phyloP scores from a whole-genome alignment of 2,797 vertebrate genomes.

The Rhabdophis nuchalis region DNA sequence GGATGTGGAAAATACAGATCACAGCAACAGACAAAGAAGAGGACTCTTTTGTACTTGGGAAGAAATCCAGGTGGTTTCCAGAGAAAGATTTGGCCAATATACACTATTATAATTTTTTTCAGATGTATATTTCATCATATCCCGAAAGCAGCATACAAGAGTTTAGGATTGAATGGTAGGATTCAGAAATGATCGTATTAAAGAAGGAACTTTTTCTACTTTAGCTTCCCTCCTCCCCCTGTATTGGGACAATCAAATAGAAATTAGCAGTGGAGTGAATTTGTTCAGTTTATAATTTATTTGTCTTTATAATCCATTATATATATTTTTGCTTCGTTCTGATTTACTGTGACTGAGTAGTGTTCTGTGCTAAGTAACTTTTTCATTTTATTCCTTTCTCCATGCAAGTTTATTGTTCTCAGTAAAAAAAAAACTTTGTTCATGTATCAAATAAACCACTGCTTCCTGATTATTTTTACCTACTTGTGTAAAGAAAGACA shows the following conservation, averaged over 20 bases:
- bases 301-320: not conserved
- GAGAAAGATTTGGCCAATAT: conserved; percentile 14
- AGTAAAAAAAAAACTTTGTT: not conserved
- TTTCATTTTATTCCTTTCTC: not conserved
- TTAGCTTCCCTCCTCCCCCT: not conserved
- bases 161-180: not conserved
- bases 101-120: conserved; percentile 24
- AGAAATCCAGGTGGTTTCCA: conserved; percentile 28
- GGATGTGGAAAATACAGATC: conserved; percentile 11
- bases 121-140: conserved; percentile 9
- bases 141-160: not conserved
- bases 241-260: not conserved
- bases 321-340: not conserved
- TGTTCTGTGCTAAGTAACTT: not conserved
- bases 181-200: not conserved
- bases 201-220: not conserved
- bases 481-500: not conserved
- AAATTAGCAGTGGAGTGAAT: not conserved
- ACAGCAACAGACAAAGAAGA: conserved; percentile 1
- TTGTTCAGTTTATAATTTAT: not conserved
- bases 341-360: not conserved
- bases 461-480: not conserved
- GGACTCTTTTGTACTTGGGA: not conserved
- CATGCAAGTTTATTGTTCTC: not conserved
- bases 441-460: not conserved